Percentiles rank a stretch among this genome's conserved stretches.
Conservation (phyloP, 2,888 invertebrate species). For the Emmelina monodactyla region DNA sequence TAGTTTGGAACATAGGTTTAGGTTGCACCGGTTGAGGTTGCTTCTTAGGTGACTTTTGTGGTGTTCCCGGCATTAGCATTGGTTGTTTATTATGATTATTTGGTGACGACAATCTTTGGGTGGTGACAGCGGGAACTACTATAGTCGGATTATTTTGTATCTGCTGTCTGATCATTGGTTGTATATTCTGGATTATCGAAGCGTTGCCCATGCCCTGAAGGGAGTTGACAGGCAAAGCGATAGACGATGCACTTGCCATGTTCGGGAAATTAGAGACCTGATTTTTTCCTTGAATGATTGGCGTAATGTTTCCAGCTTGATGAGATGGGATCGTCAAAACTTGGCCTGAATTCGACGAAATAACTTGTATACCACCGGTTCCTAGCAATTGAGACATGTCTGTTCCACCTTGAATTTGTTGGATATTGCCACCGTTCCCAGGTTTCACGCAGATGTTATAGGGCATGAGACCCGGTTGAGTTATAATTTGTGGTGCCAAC, state of each 20-base stretch:
- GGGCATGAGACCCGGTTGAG: slow-evolving; percentile 50
- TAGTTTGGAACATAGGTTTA: slow-evolving; percentile 55
- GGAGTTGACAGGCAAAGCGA: slow-evolving; percentile 54
- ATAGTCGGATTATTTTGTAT: slow-evolving; percentile 57
- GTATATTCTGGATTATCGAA: slow-evolving; percentile 57
- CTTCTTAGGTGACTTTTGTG: slow-evolving; percentile 58
- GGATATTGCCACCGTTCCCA: slow-evolving; percentile 47
- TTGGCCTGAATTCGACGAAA: slow-evolving; percentile 61
- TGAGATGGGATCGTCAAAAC: slow-evolving; percentile 53
- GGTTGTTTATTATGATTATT: slow-evolving; percentile 54
- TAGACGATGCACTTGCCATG: slow-evolving; percentile 59
- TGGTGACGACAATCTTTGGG: slow-evolving; percentile 52
- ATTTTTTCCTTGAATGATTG: slow-evolving; percentile 52
- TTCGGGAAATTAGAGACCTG: slow-evolving; percentile 55
- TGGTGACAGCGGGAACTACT: slow-evolving; percentile 51
- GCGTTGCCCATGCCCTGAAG: slow-evolving; percentile 54
- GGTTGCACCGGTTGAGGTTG: slow-evolving; percentile 54
- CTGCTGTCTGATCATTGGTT: slow-evolving; percentile 58
- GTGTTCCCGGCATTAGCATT: slow-evolving; percentile 41
- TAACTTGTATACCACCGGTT: slow-evolving; percentile 56
- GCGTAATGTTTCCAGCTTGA: slow-evolving; percentile 39
- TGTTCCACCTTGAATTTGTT: slow-evolving; percentile 46
- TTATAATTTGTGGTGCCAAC: slow-evolving; percentile 49
- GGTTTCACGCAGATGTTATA: slow-evolving; percentile 61
- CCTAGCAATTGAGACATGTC: slow-evolving; percentile 55